Evolutionary conservation across 2,888 invertebrate species (phyloP), one percentile per base, ranked within the genome.

Genomic region (Idaea dimidiata): DNA sequence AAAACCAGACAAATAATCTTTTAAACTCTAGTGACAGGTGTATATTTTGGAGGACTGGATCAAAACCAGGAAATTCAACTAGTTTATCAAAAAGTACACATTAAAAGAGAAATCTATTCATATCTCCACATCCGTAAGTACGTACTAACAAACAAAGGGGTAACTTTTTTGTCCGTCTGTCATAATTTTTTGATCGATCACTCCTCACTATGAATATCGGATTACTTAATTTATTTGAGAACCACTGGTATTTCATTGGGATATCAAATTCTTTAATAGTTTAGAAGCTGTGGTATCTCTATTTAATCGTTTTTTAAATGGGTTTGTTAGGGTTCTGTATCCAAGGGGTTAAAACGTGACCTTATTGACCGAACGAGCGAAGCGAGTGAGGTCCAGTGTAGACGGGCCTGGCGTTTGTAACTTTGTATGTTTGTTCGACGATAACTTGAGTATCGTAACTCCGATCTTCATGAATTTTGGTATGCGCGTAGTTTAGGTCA

Each of bases 141-240:
- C 10, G 32, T 17, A 62, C 64, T 70, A 69, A 66, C 71, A 70
- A 68, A 77, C 75, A 76, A 76, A 72, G 72, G 73, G 72, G 73
- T 70, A 17, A 66, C 76, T 76, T 80, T 83, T 83, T 83, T 83
- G 43, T 76, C 79, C 78, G 71, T 75, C 89, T 88, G 90, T 89
- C 90, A 88, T 66, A 86, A 79, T 74, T 86, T 80, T 89, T 80
- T 89, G 90, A 90, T 87, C 86, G 89, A 90, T 90, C 84, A 80
- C 78, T 81, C 68, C 77, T 83, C 79, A 78, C 74, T 70, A 68
- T 65, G 61, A 69, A 76, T 84, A 87, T 89, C 87, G 76, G 78
- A 83, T 91, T 91, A 87, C 91, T 88, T 87, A 88, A 88, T 87
- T 88, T 87, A 81, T 89, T 88, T 87, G 79, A 84, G 80, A 72